Conservation (phyloP, 2,888 invertebrate species). For the Anticlea derivata region DNA sequence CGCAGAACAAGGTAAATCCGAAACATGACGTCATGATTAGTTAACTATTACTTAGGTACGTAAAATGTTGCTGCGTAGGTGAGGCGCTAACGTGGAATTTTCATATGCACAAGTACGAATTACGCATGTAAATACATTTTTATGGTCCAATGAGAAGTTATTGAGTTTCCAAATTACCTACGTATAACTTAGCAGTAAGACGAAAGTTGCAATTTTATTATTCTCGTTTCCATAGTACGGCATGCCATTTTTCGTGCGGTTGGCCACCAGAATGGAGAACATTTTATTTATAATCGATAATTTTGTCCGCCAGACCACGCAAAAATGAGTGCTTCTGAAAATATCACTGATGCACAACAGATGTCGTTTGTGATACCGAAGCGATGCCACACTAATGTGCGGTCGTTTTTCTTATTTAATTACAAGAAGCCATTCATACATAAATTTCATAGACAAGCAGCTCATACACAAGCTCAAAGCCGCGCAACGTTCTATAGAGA, state of each 20-base stretch:
- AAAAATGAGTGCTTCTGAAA: conserved; percentile 1
- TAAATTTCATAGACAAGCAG: too few relatives aligned
- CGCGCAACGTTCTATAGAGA: too few relatives aligned
- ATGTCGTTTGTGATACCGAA: conserved; percentile 3
- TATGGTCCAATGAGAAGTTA: not conserved
- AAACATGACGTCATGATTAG: conserved; percentile 8
- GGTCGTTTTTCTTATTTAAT: conserved; percentile 3
- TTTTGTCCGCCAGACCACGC: not conserved
- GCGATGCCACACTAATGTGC: not conserved
- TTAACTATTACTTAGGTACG: too few relatives aligned
- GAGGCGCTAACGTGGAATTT: conserved; percentile 1
- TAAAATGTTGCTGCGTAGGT: conserved; percentile 3
- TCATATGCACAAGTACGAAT: not conserved
- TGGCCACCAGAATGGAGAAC: not conserved
- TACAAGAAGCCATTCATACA: conserved; percentile 14
- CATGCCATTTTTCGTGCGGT: conserved; percentile 1
- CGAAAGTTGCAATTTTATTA: not conserved
- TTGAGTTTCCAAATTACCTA: not conserved
- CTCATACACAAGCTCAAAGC: too few relatives aligned
- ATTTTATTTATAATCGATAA: not conserved
- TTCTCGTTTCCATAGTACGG: not conserved
- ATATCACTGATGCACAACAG: conserved; percentile 9
- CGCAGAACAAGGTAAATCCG: conserved; percentile 3
- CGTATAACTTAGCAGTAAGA: not conserved
- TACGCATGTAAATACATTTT: not conserved